Base-by-base conservation (phyloP, 2,113 vertebrate species). In the Oryzias melastigma region DNA sequence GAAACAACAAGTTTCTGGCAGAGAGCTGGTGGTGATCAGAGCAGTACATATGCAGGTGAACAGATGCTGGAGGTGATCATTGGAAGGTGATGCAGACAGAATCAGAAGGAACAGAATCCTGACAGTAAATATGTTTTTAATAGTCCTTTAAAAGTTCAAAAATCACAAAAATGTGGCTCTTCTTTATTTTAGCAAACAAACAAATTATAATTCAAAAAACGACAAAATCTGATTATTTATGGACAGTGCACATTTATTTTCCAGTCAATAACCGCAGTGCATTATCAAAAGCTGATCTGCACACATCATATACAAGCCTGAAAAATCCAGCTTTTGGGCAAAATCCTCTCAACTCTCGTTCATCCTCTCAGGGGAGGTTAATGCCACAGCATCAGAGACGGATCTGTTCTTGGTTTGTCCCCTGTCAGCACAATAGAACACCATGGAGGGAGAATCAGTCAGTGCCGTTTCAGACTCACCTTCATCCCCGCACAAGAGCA, bases 381-480 rank as follows among this genome's bases (percentile, higher is more conserved):
- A 45, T 73, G 73, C 50, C 42, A 20, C 0, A 3, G 41, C 44
- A 69, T 76, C 70, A 73, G 46, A 46, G 59, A 20, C 55, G 65
- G 46, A 41, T 64, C 45, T 67, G 71, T 68, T 62, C 75, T 78
- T 71, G 67, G 78, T 68, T 75, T 48, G 54, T 69, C 73, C 67
- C 61, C 62, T 88, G 71, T 91, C 90, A 91, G 88, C 87, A 82
- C 84, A 89, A 91, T 82, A 73, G 70, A 86, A 89, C 77, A 87
- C 88, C 27, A 8, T 27, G 16, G 84, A 84, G 80, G 75, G 61
- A 1, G 64, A 62, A 54, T 66, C 51, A 64, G 68, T 58, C 51
- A 80, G 73, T 65, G 66, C 71, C 66, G 70, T 70, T 84, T 81
- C 79, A 77, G 78, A 77, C 15, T 83, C 78, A 65, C 65, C 73